Percentiles rank a stretch among this genome's conserved stretches.
Conservation (phyloP, 92 coral and sea anemone genomes). For the Heliopora coerulea region DNA sequence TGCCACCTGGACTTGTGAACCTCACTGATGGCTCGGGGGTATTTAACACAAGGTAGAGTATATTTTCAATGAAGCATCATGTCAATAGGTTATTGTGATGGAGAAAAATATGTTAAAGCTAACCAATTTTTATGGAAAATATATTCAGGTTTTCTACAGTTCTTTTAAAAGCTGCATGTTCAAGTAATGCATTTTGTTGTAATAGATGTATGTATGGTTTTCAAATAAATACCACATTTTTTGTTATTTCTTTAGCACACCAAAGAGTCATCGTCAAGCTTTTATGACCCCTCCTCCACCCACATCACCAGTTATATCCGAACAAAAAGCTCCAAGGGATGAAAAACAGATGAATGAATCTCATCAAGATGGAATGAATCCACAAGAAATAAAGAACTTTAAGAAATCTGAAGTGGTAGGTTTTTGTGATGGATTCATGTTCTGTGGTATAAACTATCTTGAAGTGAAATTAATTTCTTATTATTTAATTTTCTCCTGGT, state of each 20-base stretch:
- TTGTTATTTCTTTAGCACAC: conserved; percentile 60
- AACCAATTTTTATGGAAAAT: too few species aligned
- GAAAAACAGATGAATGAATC: conserved; percentile 3
- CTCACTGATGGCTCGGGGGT: conserved; percentile 91
- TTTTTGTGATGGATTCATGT: background rate
- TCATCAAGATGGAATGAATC: conserved; percentile 2
- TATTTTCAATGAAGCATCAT: background rate
- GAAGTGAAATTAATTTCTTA: too few species aligned
- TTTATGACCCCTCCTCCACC: conserved; percentile 82
- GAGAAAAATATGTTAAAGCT: too few species aligned
- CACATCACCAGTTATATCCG: conserved; percentile 77
- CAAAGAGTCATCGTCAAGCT: conserved; percentile 74
- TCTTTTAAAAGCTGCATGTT: too few species aligned
- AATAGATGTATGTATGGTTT: too few species aligned
- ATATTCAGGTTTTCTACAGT: too few species aligned
- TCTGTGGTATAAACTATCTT: background rate
- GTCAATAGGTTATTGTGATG: too few species aligned
- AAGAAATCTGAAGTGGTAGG: background rate
- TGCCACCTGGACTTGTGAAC: conserved; percentile 76
- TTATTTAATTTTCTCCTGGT: too few species aligned
- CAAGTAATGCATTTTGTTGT: too few species aligned
- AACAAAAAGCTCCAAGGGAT: conserved; percentile 38
- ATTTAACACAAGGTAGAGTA: conserved; percentile 79
- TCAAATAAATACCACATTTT: too few species aligned
- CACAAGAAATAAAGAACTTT: background rate